Evolutionary conservation across 2,888 invertebrate species (phyloP), one percentile per base, ranked within the genome.

Genomic region (Apoda limacodes): DNA sequence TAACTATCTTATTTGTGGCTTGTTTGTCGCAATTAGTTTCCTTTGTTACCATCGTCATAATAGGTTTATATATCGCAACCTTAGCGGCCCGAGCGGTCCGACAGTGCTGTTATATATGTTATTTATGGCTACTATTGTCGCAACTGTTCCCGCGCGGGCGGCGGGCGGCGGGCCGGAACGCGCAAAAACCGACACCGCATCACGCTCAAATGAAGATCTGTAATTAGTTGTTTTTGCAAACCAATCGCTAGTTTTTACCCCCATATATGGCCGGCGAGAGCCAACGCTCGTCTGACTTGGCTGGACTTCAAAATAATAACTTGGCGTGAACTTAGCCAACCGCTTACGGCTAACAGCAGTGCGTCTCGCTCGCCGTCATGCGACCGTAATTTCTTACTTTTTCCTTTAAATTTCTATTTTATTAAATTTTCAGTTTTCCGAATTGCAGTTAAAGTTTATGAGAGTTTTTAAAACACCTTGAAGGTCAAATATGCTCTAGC

Each of bases 141-240:
- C 54, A 54, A 50, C 52, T 46, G 54, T 64, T 69, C 72, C 70
- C 67, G 66, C 57, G 43, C 40, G 28, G 36, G 29, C 41, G 44
- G 34, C 47, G 43, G 45, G 45, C 34, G 50, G 58, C 60, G 52
- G 52, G 43, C 60, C 61, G 70, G 61, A 63, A 69, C 67, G 43
- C 41, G 59, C 61, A 72, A 75, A 76, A 70, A 67, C 54, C 38
- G 19, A 30, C 53, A 46, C 44, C 52, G 55, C 61, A 69, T 63
- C 74, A 78, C 75, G 78, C 67, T 75, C 71, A 75, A 78, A 78
- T 78, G 78, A 72, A 78, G 74, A 72, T 65, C 48, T 69, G 72
- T 70, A 71, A 76, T 78, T 76, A 69, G 60, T 56, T 52, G 52
- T 70, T 71, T 72, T 76, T 72, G 44, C 54, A 37, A 51, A 53